Percentiles rank a stretch among this genome's conserved stretches.
Evolutionary conservation across 2,113 vertebrate genomes (phyloP).

Genomic region (Rhinoderma darwinii): DNA sequence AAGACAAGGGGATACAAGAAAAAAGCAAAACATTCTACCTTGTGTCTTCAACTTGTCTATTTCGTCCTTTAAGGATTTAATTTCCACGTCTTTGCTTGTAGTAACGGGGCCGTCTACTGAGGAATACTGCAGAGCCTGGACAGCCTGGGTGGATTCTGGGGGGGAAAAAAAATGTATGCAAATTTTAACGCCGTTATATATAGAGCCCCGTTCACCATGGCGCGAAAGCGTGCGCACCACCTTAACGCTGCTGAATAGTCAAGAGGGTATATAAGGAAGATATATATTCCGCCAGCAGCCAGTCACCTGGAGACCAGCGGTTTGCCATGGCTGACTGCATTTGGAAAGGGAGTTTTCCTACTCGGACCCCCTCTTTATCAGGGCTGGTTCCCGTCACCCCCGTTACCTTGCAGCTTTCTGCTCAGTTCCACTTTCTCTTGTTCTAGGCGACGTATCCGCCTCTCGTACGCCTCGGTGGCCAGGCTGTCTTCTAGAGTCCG

Average conservation of each 20-base stretch:
- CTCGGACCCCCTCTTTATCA: too few species aligned
- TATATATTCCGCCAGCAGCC: too few species aligned
- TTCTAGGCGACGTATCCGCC: slow-evolving; percentile 92
- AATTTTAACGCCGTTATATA: not conserved
- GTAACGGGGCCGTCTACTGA: slow-evolving; percentile 77
- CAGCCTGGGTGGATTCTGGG: slow-evolving; percentile 91
- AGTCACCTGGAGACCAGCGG: too few species aligned
- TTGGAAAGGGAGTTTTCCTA: too few species aligned
- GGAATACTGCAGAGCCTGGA: slow-evolving; percentile 90
- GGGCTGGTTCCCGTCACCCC: too few species aligned
- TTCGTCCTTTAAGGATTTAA: slow-evolving; percentile 92
- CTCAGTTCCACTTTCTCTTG: slow-evolving; percentile 95
- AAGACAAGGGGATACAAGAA: not conserved
- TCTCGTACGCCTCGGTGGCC: slow-evolving; percentile 94
- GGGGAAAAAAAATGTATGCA: slow-evolving; percentile 20
- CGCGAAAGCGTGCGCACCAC: too few species aligned
- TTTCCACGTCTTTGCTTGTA: slow-evolving; percentile 90
- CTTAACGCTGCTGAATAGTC: too few species aligned
- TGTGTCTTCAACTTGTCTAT: slow-evolving; percentile 93
- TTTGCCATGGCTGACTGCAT: too few species aligned
- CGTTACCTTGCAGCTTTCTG: slow-evolving; percentile 92
- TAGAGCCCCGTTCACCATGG: too few species aligned
- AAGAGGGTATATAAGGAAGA: too few species aligned
- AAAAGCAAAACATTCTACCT: slow-evolving; percentile 64
- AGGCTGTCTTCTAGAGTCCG: slow-evolving; percentile 90